Conservation (phyloP, 2,888 invertebrate genomes). For the Julus scanicus region DNA sequence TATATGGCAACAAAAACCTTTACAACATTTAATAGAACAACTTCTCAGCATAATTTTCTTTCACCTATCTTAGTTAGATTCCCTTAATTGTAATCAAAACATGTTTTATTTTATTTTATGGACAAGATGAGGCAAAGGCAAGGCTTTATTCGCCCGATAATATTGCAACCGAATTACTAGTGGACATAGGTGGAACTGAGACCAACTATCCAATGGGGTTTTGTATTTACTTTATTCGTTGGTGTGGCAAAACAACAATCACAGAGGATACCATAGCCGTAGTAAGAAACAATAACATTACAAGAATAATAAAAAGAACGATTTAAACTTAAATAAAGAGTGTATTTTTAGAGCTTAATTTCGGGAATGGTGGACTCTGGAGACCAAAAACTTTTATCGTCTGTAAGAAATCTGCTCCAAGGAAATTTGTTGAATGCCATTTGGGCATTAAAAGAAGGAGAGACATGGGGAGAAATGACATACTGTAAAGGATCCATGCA, state of each 20-base stretch:
- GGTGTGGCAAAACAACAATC: not conserved
- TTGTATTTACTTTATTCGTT: conserved; percentile 51
- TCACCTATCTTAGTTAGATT: no score
- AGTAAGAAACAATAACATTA: not conserved
- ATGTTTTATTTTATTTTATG: not conserved
- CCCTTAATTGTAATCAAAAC: no score
- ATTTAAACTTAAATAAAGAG: not conserved
- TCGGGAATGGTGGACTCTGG: conserved; percentile 17
- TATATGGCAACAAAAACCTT: no score
- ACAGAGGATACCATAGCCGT: conserved; percentile 49
- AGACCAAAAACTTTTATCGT: not conserved
- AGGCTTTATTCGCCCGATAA: conserved; percentile 3
- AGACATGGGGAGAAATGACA: conserved; percentile 46
- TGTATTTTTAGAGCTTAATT: conserved; percentile 41
- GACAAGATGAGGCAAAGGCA: conserved; percentile 14
- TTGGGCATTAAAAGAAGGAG: conserved; percentile 46
- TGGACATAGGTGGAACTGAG: not conserved
- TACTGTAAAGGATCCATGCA: conserved; percentile 25
- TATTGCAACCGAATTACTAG: conserved; percentile 5
- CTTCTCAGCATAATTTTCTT: not conserved
- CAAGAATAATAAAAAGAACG: not conserved
- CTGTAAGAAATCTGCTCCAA: not conserved
- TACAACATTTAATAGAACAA: no score
- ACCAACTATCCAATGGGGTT: not conserved
- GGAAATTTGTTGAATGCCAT: not conserved